Base-by-base conservation (phyloP, 2,888 invertebrate species). In the Watsonalla cultraria region DNA sequence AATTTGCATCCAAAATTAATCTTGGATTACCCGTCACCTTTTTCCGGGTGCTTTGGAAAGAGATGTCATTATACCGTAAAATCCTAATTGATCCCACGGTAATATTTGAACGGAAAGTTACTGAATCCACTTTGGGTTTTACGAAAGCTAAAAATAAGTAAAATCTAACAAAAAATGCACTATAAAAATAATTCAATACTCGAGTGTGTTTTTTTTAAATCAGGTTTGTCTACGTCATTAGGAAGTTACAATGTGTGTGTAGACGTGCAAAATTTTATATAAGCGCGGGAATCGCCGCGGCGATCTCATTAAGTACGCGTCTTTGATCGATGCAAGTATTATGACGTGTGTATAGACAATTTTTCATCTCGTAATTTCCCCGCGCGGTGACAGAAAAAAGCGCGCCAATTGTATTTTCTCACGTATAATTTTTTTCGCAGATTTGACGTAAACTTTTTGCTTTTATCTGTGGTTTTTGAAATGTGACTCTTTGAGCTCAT, bases 191-290 rank as follows among this genome's bases (percentile, higher is more conserved):
- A 11, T 42, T 11, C 2, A 11, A 2, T 42, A 34, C 35, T 13
- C 11, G 5, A 47, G 47, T 39, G 35, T 34, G 46, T 33, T 9
- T 51, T 57, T 53, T 56, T 60, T 54, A 64, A 61, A 60, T 68
- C 68, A 53, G 58, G 68, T 67, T 63, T 55, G 15, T 6, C 46
- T 54, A 62, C 65, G 60, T 60, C 62, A 60, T 15, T 56, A 53
- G 53, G 52, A 45, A 52, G 34, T 52, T 47, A 51, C 4, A 35
- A 37, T 57, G 64, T 63, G 60, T 56, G 61, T 47, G 61, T 52
- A 37, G 7, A 58, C 54, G 66, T 68, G 72, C 70, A 61, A 74
- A 73, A 69, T 69, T 74, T 69, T 63, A 74, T 74, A 74, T 70
- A 74, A 74, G 62, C 59, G 45, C 53, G 51, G 47, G 54, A 51